phyloP scores from a whole-genome alignment of 2,113 vertebrate genomes.

The Etheostoma cragini region DNA sequence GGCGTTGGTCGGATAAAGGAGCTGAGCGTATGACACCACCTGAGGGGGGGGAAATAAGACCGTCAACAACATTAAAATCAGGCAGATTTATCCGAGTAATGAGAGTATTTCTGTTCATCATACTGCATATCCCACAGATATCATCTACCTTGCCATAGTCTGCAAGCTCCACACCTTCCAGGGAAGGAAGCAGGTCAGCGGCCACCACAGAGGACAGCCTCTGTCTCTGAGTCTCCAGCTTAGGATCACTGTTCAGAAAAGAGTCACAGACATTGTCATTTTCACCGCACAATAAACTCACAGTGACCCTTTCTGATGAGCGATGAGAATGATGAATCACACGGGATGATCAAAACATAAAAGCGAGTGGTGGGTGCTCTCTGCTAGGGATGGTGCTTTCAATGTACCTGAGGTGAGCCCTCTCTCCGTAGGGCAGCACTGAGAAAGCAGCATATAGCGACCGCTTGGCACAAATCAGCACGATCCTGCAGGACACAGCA shows the following conservation, averaged over 20 bases:
- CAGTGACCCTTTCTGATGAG: slow-evolving; percentile 1
- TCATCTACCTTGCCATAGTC: slow-evolving; percentile 90
- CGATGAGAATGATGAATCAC: slow-evolving; percentile 25
- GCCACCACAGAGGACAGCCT: slow-evolving; percentile 90
- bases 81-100: not conserved
- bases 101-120: not conserved
- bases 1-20: slow-evolving; percentile 94
- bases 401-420: slow-evolving; percentile 90
- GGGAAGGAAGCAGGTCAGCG: slow-evolving; percentile 89
- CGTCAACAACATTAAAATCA: not conserved
- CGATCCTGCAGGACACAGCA: slow-evolving; percentile 89
- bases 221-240: slow-evolving; percentile 91
- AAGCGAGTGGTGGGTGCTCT: slow-evolving; percentile 39
- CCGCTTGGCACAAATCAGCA: slow-evolving; percentile 97
- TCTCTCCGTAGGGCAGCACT: slow-evolving; percentile 95
- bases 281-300: not conserved
- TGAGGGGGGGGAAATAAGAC: slow-evolving; percentile 59
- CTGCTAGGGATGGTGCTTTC: slow-evolving; percentile 58
- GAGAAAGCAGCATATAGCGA: slow-evolving; percentile 97
- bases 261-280: slow-evolving; percentile 26
- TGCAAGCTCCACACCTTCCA: slow-evolving; percentile 94
- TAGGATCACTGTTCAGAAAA: slow-evolving; percentile 86
- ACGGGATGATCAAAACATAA: slow-evolving; percentile 52
- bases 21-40: slow-evolving; percentile 96
- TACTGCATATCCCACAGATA: not conserved